phyloP scores from a whole-genome alignment of 1,140 invertebrate genomes.

The Cotesia glomerata region DNA sequence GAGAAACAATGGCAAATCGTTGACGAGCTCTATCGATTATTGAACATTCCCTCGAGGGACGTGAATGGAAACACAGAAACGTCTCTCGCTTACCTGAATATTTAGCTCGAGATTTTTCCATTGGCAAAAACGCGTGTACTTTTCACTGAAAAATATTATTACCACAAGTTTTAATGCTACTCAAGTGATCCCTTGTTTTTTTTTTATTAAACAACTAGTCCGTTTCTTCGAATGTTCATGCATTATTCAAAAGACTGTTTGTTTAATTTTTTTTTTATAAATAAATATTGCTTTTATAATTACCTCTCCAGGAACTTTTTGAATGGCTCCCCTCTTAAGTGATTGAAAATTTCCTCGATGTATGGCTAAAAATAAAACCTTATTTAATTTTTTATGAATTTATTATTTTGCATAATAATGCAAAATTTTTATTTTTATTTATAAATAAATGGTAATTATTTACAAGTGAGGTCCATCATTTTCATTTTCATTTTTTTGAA shows the following conservation, averaged over 20 bases:
- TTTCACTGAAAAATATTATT: constrained; percentile 80
- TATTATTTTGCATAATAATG: too few relatives aligned
- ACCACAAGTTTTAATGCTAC: constrained; percentile 27
- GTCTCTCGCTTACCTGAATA: constrained; percentile 80
- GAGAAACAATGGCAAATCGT: constrained; percentile 45
- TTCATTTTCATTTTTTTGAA: too few relatives aligned
- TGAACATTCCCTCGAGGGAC: constrained; percentile 15
- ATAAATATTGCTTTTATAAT: constrained; percentile 31
- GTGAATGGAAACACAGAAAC: not conserved
- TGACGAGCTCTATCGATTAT: constrained; percentile 11
- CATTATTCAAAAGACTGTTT: not conserved
- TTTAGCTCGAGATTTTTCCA: constrained; percentile 99
- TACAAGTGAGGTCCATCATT: too few relatives aligned
- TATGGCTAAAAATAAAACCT: constrained; percentile 80
- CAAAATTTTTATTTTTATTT: too few relatives aligned
- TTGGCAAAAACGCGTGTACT: constrained; percentile 99
- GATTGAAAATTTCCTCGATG: constrained; percentile 98
- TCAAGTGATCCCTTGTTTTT: constrained; percentile 24
- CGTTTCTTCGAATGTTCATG: constrained; percentile 10
- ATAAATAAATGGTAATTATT: too few relatives aligned
- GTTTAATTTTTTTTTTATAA: constrained; percentile 26
- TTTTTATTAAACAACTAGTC: constrained; percentile 28
- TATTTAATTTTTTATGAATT: constrained; percentile 25
- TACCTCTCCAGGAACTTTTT: constrained; percentile 97
- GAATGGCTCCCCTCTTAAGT: constrained; percentile 95